phyloP scores from a whole-genome alignment of 2,888 invertebrate genomes.

The Trachelus troglodyta region DNA sequence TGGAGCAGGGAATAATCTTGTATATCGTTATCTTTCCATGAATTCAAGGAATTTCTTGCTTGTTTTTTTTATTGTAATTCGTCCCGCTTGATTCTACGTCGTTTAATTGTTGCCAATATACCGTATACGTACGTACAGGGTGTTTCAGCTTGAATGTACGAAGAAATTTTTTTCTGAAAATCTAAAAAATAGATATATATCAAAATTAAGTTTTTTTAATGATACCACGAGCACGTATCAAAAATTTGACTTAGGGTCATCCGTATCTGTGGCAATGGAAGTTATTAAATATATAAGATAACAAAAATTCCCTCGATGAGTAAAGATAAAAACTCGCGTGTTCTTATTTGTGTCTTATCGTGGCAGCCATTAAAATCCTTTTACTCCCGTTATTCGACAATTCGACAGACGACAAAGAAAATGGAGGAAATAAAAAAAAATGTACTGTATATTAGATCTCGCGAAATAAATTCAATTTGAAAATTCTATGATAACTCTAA shows the following conservation, averaged over 20 bases:
- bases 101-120: not conserved
- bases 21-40: not conserved
- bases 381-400: not conserved
- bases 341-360: conserved; percentile 22
- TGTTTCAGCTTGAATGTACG: not conserved
- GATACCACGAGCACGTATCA: not conserved
- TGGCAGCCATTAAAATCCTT: not conserved
- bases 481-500: too few relatives aligned
- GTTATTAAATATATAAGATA: not conserved
- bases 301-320: not conserved
- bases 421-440: not conserved
- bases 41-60: not conserved
- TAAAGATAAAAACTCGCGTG: conserved; percentile 36
- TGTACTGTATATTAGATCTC: not conserved
- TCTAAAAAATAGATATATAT: too few relatives aligned
- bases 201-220: too few relatives aligned
- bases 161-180: not conserved
- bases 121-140: not conserved
- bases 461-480: too few relatives aligned
- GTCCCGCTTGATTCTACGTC: not conserved
- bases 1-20: not conserved
- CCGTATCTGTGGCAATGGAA: not conserved
- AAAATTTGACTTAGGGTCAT: not conserved
- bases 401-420: not conserved
- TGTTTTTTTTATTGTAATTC: not conserved